These are phyloP conservation scores for Sphenodon punctatus DNA, from an alignment of 2,797 vertebrate species.

Conservation along the genomic window DNA sequence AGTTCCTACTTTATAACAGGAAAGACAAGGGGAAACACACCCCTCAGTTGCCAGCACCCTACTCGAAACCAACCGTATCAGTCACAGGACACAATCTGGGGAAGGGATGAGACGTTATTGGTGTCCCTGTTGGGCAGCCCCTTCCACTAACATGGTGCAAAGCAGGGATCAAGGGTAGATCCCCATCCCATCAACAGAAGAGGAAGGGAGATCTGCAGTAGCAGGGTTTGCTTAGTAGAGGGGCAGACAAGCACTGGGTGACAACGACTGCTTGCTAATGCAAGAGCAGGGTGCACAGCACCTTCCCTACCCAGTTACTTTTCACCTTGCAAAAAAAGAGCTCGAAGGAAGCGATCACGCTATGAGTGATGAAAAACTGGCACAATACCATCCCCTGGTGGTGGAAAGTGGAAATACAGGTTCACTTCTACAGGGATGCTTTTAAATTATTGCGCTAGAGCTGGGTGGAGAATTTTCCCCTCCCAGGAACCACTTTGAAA, in stretches of 20 bases:
- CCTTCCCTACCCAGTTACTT: background rate
- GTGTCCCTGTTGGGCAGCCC: no score
- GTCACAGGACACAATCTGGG: no score
- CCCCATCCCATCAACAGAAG: background rate
- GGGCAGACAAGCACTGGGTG: no score
- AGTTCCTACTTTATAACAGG: background rate
- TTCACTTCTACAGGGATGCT: background rate
- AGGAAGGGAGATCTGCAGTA: background rate
- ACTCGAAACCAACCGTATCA: background rate
- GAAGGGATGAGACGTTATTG: no score
- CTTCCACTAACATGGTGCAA: no score
- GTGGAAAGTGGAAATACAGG: background rate
- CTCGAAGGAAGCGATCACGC: no score
- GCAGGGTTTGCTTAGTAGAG: background rate
- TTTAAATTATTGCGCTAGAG: no score
- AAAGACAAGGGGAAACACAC: background rate
- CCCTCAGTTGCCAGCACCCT: background rate
- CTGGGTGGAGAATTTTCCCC: no score
- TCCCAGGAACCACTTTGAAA: no score
- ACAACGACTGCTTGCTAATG: no score
- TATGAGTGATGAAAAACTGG: background rate
- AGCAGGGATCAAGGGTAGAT: no score
- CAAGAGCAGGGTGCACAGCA: background rate
- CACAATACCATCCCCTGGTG: background rate
- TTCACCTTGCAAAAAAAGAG: background rate